phyloP scores from a whole-genome alignment of 2,888 invertebrate species.

The Thymelicus lineola region DNA sequence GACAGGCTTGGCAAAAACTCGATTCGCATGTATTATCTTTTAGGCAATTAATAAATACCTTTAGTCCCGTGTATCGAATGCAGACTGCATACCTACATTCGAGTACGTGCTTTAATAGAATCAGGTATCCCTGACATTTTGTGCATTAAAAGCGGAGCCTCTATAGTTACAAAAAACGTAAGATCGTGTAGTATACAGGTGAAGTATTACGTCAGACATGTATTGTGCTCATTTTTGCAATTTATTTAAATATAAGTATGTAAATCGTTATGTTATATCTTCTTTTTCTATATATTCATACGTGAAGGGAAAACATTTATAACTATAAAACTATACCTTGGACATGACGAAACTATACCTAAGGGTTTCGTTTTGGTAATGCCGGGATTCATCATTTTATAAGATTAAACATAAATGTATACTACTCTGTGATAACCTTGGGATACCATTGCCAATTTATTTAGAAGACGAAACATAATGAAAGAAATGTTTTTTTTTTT shows the following conservation, averaged over 20 bases:
- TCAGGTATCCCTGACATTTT: conserved; percentile 60
- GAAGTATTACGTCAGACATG: neutral
- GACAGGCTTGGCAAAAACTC: conserved; percentile 47
- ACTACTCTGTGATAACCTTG: too few relatives aligned
- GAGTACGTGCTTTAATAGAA: conserved; percentile 44
- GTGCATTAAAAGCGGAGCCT: conserved; percentile 12
- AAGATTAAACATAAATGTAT: too few relatives aligned
- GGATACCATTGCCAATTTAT: too few relatives aligned
- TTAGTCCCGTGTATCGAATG: conserved; percentile 37
- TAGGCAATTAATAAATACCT: conserved; percentile 38
- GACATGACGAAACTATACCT: too few relatives aligned
- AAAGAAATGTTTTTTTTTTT: too few relatives aligned
- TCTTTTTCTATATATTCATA: too few relatives aligned
- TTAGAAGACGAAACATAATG: too few relatives aligned
- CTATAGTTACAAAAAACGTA: conserved; percentile 18
- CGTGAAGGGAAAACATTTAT: too few relatives aligned
- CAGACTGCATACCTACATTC: conserved; percentile 28
- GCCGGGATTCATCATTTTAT: too few relatives aligned
- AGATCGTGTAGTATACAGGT: neutral
- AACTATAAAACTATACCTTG: too few relatives aligned
- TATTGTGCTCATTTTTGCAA: neutral
- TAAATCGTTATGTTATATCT: too few relatives aligned
- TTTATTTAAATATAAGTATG: neutral
- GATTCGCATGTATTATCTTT: conserved; percentile 41
- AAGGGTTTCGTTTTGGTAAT: too few relatives aligned